Percentiles rank a stretch among this genome's conserved stretches.
Evolutionary conservation across 2,888 invertebrate genomes (phyloP).

Genomic region (Macaria liturata): DNA sequence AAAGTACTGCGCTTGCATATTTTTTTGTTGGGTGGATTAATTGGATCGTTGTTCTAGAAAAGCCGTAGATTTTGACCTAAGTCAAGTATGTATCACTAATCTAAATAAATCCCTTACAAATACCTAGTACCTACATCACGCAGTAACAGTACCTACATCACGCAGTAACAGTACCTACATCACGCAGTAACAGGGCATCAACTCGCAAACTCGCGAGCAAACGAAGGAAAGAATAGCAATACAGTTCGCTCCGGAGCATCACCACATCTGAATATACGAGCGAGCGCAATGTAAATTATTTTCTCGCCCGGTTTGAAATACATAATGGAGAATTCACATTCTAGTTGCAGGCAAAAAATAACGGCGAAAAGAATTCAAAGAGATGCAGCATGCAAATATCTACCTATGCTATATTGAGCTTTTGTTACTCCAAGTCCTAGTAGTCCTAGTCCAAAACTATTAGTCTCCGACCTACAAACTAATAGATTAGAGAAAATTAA

Average conservation of each 20-base stretch:
- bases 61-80: too few species aligned
- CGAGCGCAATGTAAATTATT: constrained; percentile 31
- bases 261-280: constrained; percentile 26
- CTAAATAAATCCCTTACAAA: too few species aligned
- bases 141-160: too few species aligned
- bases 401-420: background rate
- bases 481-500: too few species aligned
- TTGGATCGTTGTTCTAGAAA: too few species aligned
- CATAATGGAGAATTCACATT: constrained; percentile 24
- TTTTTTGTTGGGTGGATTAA: too few species aligned
- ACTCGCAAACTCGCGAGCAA: constrained; percentile 11
- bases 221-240: constrained; percentile 18
- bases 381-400: background rate
- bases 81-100: too few species aligned
- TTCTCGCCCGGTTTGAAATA: constrained; percentile 26
- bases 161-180: too few species aligned
- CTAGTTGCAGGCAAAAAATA: constrained; percentile 6
- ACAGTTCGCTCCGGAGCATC: constrained; percentile 23
- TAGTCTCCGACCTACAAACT: too few species aligned
- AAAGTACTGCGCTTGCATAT: too few species aligned
- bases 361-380: constrained; percentile 1
- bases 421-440: background rate
- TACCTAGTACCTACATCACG: too few species aligned
- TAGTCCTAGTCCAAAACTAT: too few species aligned
- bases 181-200: constrained; percentile 5